Base-by-base conservation (phyloP, 2,797 vertebrate species). In the Myiotriccus ornatus region DNA sequence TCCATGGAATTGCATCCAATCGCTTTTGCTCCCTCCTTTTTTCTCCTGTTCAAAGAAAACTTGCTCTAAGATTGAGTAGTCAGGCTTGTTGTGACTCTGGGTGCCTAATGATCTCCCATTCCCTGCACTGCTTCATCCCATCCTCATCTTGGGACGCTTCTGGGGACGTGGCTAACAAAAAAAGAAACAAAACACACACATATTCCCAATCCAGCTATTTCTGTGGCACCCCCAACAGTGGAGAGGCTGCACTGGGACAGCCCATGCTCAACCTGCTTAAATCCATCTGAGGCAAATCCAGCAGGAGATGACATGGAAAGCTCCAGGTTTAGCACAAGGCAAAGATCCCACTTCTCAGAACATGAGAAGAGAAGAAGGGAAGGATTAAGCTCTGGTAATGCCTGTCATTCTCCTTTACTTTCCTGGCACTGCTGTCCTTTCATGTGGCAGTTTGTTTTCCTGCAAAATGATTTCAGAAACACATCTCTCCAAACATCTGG, bases 401-500 rank as follows among this genome's bases (percentile, higher is more conserved):
- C 34, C n/a, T 53, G 71, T 67, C 79, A 49, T 67, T 82, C 75
- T 92, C 62, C 50, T 84, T 62, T 53, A 39, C 83, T 87, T 81
- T 47, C 67, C 75, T 78, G 83, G 92, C 71, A 82, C 52, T 52
- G 44, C 9, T 4, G 1, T 74, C 75, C 65, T 95, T 90, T 87
- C 67, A 84, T 63, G 89, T 82, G 83, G 89, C 60, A 62, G 56
- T 49, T 92, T 64, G 74, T 87, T 87, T 82, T 82, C 92, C 65
- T 78, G n/a, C 37, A 77, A 56, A 39, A 39, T 2, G 0, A 84
- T 34, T 82, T 84, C 79, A 84, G 62, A 94, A 90, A 78, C 52
- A 74, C 79, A 82, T 82, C 87, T 90, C 92, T 92, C 70, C 79
- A 85, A 92, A 82, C 92, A 94, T 94, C 62, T 95, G 87, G 92